Evolutionary conservation across 2,113 vertebrate species (phyloP).

Genomic region (Ophiodon elongatus): DNA sequence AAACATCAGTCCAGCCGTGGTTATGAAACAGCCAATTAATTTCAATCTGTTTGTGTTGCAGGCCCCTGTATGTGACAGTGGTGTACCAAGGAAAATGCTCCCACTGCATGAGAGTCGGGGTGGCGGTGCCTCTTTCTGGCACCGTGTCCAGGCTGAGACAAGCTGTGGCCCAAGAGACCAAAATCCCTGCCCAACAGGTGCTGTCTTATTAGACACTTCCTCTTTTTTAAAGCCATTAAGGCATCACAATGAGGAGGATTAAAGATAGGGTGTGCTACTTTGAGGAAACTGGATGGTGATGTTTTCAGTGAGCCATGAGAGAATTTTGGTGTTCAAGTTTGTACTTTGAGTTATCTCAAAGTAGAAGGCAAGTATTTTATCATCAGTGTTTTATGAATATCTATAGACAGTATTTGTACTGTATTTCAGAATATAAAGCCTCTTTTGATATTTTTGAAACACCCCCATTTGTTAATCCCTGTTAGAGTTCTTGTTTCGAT

Average conservation of each 20-base stretch:
- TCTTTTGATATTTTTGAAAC: neutral
- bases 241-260: constrained; percentile 9
- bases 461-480: neutral
- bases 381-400: neutral
- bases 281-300: neutral
- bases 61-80: constrained; percentile 95
- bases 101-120: constrained; percentile 96
- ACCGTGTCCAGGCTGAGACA: constrained; percentile 93
- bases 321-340: neutral
- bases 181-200: constrained; percentile 97
- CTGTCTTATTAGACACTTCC: constrained; percentile 7
- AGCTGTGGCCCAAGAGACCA: constrained; percentile 94
- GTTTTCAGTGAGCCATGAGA: neutral
- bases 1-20: neutral
- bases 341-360: neutral
- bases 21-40: constrained; percentile 51
- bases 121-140: constrained; percentile 93
- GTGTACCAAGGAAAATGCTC: constrained; percentile 98
- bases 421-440: neutral
- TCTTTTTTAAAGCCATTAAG: neutral
- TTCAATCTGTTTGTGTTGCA: constrained; percentile 68
- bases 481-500: neutral
- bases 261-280: constrained; percentile 1
- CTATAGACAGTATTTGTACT: neutral
- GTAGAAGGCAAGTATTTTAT: neutral